Base-by-base conservation (phyloP, 1,140 invertebrate genomes). In the Drosophila mojavensis region DNA sequence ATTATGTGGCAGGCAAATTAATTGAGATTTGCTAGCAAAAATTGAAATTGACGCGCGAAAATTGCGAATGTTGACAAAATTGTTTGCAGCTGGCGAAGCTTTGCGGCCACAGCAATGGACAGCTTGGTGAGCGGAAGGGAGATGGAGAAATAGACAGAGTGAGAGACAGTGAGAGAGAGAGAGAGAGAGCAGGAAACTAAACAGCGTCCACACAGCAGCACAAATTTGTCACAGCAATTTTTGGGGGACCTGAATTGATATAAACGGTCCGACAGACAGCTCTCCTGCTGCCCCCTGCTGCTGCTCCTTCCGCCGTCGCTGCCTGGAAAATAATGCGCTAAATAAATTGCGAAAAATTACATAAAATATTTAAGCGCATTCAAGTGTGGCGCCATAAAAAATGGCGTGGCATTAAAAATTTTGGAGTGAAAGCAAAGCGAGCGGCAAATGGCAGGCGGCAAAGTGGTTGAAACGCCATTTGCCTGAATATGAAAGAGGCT, bases 341-440 rank as follows among this genome's bases (percentile, higher is more conserved):
- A 88, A 88, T 88, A 88, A 88, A 88, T 89, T 88, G 83, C 83
- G 80, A 90, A 89, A 89, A 89, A 89, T 89, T 89, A 90, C 85
- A 89, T 89, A 85, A 89, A 89, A 89, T 89, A 89, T 89, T 89
- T 90, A 89, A 89, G 81, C 80, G 81, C 85, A 89, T 89, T 89
- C 85, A 81, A 90, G 81, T 85, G 81, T 84, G 68, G 75, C 81
- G 75, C 78, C 64, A 88, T 88, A 88, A 89, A 86, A 88, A 88
- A 88, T 88, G 84, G 84, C 80, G 63, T 30, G 70, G 80, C 84
- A 88, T 89, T 88, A 89, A 89, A 86, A 83, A 80, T 80, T 81
- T 83, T 78, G 54, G 64, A 76, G 66, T 48, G 73, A 88, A 88
- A 80, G 82, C 83, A 86, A 86, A 88, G 83, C 79, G 79, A 88